Conservation (phyloP, 1,140 invertebrate species). For the Solen grandis region DNA sequence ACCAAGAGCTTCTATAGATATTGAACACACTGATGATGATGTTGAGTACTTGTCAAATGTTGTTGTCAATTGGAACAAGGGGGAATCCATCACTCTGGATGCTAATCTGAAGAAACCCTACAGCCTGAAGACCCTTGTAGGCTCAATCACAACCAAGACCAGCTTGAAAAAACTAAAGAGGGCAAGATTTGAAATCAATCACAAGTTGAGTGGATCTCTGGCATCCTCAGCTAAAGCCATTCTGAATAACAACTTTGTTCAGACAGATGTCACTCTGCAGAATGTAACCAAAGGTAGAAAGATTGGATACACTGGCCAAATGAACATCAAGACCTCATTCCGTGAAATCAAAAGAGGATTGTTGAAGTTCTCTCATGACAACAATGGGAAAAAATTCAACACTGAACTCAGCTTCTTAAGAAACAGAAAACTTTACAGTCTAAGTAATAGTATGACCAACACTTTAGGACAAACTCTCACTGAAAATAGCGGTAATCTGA, state of each 20-base stretch:
- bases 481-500: conserved; percentile 55
- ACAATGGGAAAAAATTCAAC: conserved; percentile 50
- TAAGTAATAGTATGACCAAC: conserved; percentile 58
- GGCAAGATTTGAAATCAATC: conserved; percentile 5
- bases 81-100: not conserved
- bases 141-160: not conserved
- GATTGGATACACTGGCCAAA: conserved; percentile 27
- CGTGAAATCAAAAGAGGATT: conserved; percentile 40
- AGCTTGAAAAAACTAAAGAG: conserved; percentile 7
- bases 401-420: conserved; percentile 34
- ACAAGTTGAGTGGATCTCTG: conserved; percentile 34
- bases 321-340: conserved; percentile 61
- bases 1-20: conserved; percentile 15
- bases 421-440: conserved; percentile 50
- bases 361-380: conserved; percentile 50
- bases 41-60: conserved; percentile 26
- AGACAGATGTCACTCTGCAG: conserved; percentile 7
- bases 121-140: conserved; percentile 31
- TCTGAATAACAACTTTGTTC: conserved; percentile 39
- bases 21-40: conserved; percentile 1
- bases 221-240: conserved; percentile 26
- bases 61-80: not conserved
- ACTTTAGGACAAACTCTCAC: not conserved
- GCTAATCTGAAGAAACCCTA: conserved; percentile 33
- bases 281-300: conserved; percentile 40